Percentiles rank a stretch among this genome's conserved stretches.
Evolutionary conservation across 2,797 vertebrate species (phyloP).

Genomic region (Sebastes kiyomatsui): DNA sequence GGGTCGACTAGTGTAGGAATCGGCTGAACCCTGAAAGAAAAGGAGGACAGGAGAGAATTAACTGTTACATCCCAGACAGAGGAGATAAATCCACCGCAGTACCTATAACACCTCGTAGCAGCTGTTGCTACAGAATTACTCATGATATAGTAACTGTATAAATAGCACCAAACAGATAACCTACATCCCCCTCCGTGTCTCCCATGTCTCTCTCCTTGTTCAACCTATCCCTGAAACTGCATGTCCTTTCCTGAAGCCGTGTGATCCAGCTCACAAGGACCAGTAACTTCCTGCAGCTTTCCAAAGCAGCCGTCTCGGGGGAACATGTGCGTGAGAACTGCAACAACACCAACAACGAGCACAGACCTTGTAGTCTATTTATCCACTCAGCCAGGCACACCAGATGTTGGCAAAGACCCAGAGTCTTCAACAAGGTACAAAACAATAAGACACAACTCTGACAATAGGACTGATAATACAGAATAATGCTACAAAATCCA

Average conservation of each 20-base stretch:
- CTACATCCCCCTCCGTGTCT: conserved; percentile 22
- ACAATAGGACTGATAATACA: background rate
- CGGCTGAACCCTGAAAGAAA: conserved; percentile 89
- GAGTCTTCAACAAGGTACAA: background rate
- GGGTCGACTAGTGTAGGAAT: conserved; percentile 97
- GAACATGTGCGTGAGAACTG: conserved; percentile 47
- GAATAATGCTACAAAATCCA: background rate
- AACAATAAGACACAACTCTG: background rate
- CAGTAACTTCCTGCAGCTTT: conserved; percentile 53
- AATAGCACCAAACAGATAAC: conserved; percentile 13
- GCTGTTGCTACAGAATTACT: background rate
- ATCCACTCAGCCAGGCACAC: conserved; percentile 35
- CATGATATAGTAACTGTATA: background rate
- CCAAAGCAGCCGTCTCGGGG: conserved; percentile 65
- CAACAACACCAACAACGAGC: conserved; percentile 58
- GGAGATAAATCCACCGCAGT: background rate
- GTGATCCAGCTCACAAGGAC: conserved; percentile 26
- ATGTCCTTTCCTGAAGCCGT: conserved; percentile 28
- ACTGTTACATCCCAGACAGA: background rate
- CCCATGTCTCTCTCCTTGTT: conserved; percentile 15
- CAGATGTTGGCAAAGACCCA: conserved; percentile 27
- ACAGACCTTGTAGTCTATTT: conserved; percentile 35
- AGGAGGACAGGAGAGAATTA: background rate
- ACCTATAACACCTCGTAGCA: background rate
- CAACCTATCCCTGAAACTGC: conserved; percentile 33